Evolutionary conservation across 2,888 invertebrate species (phyloP).

Genomic region (Lamellibrachia satsuma): DNA sequence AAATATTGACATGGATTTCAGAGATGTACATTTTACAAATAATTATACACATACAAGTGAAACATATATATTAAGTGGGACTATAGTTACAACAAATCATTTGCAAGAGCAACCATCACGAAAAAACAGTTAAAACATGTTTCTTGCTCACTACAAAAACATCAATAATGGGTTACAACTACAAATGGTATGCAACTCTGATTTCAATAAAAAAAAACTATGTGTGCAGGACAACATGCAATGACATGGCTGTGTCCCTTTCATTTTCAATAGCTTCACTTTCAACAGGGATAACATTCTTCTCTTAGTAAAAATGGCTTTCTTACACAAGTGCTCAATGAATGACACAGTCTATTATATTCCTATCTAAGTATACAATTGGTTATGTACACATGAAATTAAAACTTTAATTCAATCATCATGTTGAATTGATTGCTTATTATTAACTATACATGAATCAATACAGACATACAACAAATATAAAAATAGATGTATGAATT

Average conservation of each 20-base stretch:
- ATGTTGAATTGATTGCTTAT: too few relatives aligned
- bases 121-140: background rate
- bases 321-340: too few relatives aligned
- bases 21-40: constrained; percentile 9
- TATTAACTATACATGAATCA: too few relatives aligned
- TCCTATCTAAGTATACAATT: too few relatives aligned
- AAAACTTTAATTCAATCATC: too few relatives aligned
- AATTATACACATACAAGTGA: background rate
- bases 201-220: background rate
- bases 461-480: too few relatives aligned
- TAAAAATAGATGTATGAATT: too few relatives aligned
- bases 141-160: background rate
- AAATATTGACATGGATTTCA: background rate
- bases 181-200: background rate
- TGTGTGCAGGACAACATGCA: background rate
- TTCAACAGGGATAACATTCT: background rate
- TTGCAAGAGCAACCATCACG: background rate
- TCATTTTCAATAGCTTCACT: background rate
- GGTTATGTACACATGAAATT: too few relatives aligned
- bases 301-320: background rate
- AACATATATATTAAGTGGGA: background rate
- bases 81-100: background rate
- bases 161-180: background rate
- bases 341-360: too few relatives aligned
- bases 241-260: background rate